phyloP scores from a whole-genome alignment of 92 coral and sea anemone genomes.

The Heliopora coerulea region DNA sequence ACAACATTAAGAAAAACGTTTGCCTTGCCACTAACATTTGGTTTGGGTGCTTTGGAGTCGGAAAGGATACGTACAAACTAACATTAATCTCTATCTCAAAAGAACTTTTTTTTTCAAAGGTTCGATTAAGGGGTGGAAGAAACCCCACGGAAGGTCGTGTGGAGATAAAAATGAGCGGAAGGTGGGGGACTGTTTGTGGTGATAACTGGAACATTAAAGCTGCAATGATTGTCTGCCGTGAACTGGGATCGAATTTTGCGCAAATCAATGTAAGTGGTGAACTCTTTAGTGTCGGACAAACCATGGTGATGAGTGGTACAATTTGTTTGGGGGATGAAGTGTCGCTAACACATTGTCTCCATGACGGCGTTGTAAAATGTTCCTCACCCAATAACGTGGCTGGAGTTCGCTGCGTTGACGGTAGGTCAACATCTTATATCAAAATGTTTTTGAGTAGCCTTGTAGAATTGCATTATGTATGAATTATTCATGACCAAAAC shows the following conservation, averaged over 20 bases:
- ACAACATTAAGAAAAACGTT: too few species aligned
- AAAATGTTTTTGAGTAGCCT: too few species aligned
- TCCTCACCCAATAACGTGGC: slow-evolving; percentile 29
- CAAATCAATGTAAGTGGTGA: slow-evolving; percentile 33
- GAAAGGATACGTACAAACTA: too few species aligned
- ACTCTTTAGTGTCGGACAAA: slow-evolving; percentile 14
- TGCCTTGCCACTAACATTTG: too few species aligned
- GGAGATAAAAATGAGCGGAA: slow-evolving; percentile 40
- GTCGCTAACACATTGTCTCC: slow-evolving; percentile 53
- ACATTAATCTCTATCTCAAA: too few species aligned
- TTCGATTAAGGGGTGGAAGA: slow-evolving; percentile 46
- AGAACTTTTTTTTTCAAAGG: too few species aligned
- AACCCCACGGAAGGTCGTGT: slow-evolving; percentile 48
- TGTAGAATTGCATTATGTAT: too few species aligned
- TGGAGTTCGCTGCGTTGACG: slow-evolving; percentile 52
- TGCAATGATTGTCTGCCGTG: slow-evolving; percentile 53
- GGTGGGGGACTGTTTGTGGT: slow-evolving; percentile 58
- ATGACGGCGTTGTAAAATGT: slow-evolving; percentile 45
- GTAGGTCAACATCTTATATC: slow-evolving; percentile 27
- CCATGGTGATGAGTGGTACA: slow-evolving; percentile 40
- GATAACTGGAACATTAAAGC: slow-evolving; percentile 46
- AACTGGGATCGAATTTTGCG: slow-evolving; percentile 51
- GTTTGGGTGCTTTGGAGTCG: too few species aligned
- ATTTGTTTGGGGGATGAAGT: slow-evolving; percentile 44
- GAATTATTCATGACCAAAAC: too few species aligned